A percentile compares a stretch with the other conserved stretches of the same genome.
Evolutionary conservation across 2,797 vertebrate genomes (phyloP).

Genomic region (Denticeps clupeoides): DNA sequence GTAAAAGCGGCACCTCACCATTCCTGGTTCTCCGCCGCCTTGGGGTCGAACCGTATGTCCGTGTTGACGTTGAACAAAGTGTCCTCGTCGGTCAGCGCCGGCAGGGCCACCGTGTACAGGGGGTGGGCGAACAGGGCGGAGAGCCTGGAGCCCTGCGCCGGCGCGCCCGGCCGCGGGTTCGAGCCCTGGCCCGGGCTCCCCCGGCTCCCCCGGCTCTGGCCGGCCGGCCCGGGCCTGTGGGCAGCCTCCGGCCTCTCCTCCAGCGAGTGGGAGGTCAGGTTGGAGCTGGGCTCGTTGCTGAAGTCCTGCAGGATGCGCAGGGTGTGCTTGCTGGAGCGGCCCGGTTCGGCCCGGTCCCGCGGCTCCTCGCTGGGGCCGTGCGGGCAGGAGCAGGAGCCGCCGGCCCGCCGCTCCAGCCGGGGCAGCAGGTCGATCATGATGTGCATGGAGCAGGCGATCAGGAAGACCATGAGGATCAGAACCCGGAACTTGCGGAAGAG

Average conservation of each 20-base stretch:
- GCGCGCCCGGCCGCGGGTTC: slow-evolving; percentile 24
- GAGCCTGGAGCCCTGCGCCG: slow-evolving; percentile 55
- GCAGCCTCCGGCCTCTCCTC: slow-evolving; percentile 59
- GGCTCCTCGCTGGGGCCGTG: slow-evolving; percentile 59
- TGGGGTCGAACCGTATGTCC: slow-evolving; percentile 82
- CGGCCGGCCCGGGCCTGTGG: slow-evolving; percentile 35
- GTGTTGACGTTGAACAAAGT: slow-evolving; percentile 85
- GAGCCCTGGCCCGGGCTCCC: slow-evolving; percentile 35
- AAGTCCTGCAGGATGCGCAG: slow-evolving; percentile 88
- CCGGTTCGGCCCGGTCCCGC: slow-evolving; percentile 62
- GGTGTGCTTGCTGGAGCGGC: slow-evolving; percentile 88
- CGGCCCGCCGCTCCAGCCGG: slow-evolving; percentile 71
- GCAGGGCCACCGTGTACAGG: slow-evolving; percentile 64
- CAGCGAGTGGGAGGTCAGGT: slow-evolving; percentile 74
- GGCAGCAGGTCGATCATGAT: slow-evolving; percentile 89
- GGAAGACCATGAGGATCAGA: slow-evolving; percentile 78
- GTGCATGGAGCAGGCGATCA: slow-evolving; percentile 89
- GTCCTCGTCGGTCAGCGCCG: slow-evolving; percentile 71
- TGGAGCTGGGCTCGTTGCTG: slow-evolving; percentile 82
- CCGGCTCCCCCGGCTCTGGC: slow-evolving; percentile 28
- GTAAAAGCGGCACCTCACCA: slow-evolving; percentile 59
- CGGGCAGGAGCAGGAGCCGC: slow-evolving; percentile 70
- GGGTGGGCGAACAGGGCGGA: slow-evolving; percentile 73
- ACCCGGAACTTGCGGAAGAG: slow-evolving; percentile 83
- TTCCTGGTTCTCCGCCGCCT: slow-evolving; percentile 66